Evolutionary conservation across 2,113 vertebrate species (phyloP).

Genomic region (Gallinago paraguaiae): DNA sequence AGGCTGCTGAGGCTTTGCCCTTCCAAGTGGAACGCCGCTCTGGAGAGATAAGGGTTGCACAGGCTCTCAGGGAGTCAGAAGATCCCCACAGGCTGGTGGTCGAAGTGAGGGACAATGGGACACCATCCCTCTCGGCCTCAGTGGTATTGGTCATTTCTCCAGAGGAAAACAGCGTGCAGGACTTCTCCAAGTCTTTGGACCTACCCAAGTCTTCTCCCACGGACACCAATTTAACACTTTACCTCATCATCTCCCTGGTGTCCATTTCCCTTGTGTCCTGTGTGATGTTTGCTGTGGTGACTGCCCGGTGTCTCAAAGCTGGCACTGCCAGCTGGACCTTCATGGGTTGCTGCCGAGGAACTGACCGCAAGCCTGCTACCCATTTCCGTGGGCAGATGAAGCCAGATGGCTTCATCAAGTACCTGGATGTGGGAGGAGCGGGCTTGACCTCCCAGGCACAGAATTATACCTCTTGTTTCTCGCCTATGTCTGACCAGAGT

Average conservation of each 20-base stretch:
- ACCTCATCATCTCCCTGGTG: conserved; percentile 86
- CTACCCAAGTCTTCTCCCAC: conserved; percentile 68
- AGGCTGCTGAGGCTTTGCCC: conserved; percentile 73
- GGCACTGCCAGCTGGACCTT: conserved; percentile 69
- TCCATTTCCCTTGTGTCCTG: conserved; percentile 84
- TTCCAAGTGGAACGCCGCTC: conserved; percentile 82
- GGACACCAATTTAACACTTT: conserved; percentile 80
- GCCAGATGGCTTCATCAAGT: conserved; percentile 88
- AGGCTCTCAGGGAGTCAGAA: conserved; percentile 78
- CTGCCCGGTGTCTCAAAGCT: conserved; percentile 79
- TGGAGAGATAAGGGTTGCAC: conserved; percentile 83
- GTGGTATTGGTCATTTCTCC: conserved; percentile 79
- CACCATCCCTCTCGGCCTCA: conserved; percentile 76
- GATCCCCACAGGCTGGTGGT: conserved; percentile 78
- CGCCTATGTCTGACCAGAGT: conserved; percentile 85
- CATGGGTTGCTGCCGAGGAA: conserved; percentile 75
- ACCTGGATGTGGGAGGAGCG: conserved; percentile 87
- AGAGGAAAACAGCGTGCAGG: conserved; percentile 75
- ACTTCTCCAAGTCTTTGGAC: conserved; percentile 72
- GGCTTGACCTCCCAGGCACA: conserved; percentile 80
- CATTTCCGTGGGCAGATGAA: conserved; percentile 87
- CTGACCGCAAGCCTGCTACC: conserved; percentile 76
- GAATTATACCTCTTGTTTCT: conserved; percentile 86
- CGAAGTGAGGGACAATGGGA: conserved; percentile 84
- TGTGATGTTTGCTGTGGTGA: conserved; percentile 77